Conservation (phyloP, 2,113 vertebrate genomes). For the Gila orcuttii region DNA sequence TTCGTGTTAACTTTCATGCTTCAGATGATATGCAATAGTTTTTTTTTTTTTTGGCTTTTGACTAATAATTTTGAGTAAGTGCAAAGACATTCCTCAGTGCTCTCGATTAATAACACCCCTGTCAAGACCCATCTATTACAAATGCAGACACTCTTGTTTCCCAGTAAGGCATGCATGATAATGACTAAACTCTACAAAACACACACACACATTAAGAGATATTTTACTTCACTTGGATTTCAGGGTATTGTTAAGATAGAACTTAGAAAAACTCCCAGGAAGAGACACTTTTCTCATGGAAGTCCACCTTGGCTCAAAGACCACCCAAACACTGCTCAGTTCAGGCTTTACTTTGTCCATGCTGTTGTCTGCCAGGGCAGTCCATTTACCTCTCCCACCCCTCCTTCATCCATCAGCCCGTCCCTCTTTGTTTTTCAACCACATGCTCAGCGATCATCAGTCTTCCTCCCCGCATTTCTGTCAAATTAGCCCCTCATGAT, state of each 20-base stretch:
- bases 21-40: conserved; percentile 6
- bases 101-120: conserved; percentile 33
- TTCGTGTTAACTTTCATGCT: conserved; percentile 14
- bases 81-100: conserved; percentile 36
- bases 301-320: conserved; percentile 38
- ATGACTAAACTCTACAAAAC: conserved; percentile 19
- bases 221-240: background rate
- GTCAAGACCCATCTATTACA: conserved; percentile 35
- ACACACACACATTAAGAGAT: conserved; percentile 5
- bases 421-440: conserved; percentile 48
- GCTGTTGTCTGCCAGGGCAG: conserved; percentile 17
- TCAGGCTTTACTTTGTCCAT: conserved; percentile 12
- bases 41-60: conserved; percentile 11
- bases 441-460: conserved; percentile 50
- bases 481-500: conserved; percentile 57
- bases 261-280: background rate
- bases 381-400: conserved; percentile 41
- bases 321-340: conserved; percentile 50
- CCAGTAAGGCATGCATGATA: conserved; percentile 17
- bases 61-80: conserved; percentile 18
- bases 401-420: conserved; percentile 41
- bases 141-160: conserved; percentile 33
- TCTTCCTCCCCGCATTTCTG: conserved; percentile 55
- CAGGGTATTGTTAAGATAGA: conserved; percentile 11
- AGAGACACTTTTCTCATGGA: conserved; percentile 28